Evolutionary conservation across 1,140 invertebrate species (phyloP).

Genomic region (Anadara kagoshimensis): DNA sequence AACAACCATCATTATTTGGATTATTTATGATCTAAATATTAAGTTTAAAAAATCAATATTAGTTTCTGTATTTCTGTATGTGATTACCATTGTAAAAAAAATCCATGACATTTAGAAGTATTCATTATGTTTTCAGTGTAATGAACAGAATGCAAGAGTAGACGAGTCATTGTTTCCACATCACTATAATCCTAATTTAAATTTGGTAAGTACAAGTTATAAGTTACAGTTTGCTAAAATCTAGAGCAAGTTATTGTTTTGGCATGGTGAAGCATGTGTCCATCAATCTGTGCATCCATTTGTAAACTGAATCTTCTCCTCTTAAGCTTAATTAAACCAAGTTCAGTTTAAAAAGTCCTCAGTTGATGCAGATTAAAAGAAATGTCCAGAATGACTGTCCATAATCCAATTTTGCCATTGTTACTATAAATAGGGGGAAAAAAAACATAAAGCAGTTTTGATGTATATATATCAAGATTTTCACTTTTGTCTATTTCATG

Average conservation of each 20-base stretch:
- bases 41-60: no score
- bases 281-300: constrained; percentile 3
- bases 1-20: no score
- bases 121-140: constrained; percentile 66
- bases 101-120: neutral
- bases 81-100: no score
- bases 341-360: neutral
- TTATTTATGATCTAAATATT: no score
- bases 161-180: constrained; percentile 74
- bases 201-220: constrained; percentile 58
- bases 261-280: constrained; percentile 21
- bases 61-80: no score
- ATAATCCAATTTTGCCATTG: neutral
- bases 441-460: no score
- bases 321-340: neutral
- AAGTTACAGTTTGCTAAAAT: neutral
- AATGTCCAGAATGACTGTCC: neutral
- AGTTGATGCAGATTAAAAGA: neutral
- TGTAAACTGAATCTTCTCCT: neutral
- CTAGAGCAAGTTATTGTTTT: constrained; percentile 10
- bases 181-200: constrained; percentile 73
- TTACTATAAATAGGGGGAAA: no score
- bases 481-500: no score
- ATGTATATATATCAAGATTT: no score
- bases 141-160: constrained; percentile 69